Evolutionary conservation across 2,888 invertebrate species (phyloP).

Genomic region (Chrysolina americana): DNA sequence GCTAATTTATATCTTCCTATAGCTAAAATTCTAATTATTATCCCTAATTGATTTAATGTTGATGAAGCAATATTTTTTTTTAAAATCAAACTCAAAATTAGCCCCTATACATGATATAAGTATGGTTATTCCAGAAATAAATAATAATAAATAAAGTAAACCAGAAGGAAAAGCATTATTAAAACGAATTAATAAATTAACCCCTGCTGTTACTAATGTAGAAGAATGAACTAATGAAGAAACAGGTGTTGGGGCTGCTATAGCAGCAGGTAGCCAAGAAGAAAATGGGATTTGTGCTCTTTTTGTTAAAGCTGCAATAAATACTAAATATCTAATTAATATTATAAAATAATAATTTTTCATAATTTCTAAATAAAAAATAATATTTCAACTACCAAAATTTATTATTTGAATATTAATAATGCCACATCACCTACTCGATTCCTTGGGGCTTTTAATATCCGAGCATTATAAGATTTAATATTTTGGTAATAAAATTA

Average conservation of each 20-base stretch:
- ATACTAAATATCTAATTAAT: constrained; percentile 38
- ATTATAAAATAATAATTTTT: constrained; percentile 31
- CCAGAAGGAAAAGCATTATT: constrained; percentile 9
- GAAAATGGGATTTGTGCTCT: constrained; percentile 88
- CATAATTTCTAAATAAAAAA: constrained; percentile 39
- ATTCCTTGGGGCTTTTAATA: constrained; percentile 81
- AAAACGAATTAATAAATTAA: constrained; percentile 30
- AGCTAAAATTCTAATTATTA: constrained; percentile 76
- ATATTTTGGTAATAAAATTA: constrained; percentile 80
- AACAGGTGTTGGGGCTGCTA: constrained; percentile 40
- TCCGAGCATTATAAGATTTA: constrained; percentile 79
- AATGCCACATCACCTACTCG: constrained; percentile 82
- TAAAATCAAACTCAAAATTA: constrained; percentile 79
- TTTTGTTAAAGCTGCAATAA: constrained; percentile 78
- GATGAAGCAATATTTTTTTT: constrained; percentile 85
- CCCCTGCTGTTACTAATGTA: constrained; percentile 64
- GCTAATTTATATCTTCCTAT: constrained; percentile 72
- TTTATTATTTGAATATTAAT: constrained; percentile 68
- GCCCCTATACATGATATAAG: constrained; percentile 69
- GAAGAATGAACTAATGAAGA: constrained; percentile 31
- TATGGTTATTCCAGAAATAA: constrained; percentile 27
- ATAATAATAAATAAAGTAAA: constrained; percentile 25
- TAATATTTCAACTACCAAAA: constrained; percentile 41
- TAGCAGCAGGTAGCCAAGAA: constrained; percentile 67
- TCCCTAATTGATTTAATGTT: constrained; percentile 80